phyloP scores from a whole-genome alignment of 2,113 vertebrate species.

The Hydropotes inermis region DNA sequence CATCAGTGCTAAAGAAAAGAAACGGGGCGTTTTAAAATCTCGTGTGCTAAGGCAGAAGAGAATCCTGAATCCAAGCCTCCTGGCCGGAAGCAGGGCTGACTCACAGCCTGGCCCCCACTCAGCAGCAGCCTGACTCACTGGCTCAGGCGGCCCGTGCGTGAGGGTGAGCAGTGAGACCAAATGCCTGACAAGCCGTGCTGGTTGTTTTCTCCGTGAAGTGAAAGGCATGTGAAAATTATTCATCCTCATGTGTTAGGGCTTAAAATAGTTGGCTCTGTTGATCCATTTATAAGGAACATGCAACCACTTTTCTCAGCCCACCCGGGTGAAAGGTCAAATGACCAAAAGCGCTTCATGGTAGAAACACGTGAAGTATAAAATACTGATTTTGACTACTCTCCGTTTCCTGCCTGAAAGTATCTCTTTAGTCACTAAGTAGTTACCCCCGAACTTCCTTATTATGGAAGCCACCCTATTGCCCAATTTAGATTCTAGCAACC shows the following conservation, averaged over 20 bases:
- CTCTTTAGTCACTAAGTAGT: neutral
- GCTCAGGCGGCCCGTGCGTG: conserved; percentile 43
- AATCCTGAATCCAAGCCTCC: conserved; percentile 34
- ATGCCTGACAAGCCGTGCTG: conserved; percentile 42
- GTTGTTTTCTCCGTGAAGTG: conserved; percentile 58
- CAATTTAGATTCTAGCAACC: neutral
- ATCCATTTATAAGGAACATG: conserved; percentile 48
- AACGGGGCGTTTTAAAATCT: conserved; percentile 56
- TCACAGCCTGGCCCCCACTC: conserved; percentile 65
- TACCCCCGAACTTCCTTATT: neutral
- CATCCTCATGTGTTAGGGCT: conserved; percentile 74
- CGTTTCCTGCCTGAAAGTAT: neutral
- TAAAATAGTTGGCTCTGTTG: conserved; percentile 60
- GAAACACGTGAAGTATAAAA: neutral
- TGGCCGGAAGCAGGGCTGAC: conserved; percentile 71
- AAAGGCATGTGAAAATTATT: conserved; percentile 77
- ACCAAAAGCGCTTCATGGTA: neutral
- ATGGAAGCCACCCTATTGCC: neutral
- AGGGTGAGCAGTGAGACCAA: conserved; percentile 63
- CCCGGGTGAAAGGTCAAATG: neutral
- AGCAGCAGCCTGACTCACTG: conserved; percentile 67
- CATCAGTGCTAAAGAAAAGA: conserved; percentile 50
- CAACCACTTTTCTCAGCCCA: conserved; percentile 37
- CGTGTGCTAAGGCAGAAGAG: conserved; percentile 61
- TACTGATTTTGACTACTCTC: neutral